These are phyloP conservation scores for Rosalia funebris DNA, from an alignment of 2,888 invertebrate genomes.

Conservation along the genomic window DNA sequence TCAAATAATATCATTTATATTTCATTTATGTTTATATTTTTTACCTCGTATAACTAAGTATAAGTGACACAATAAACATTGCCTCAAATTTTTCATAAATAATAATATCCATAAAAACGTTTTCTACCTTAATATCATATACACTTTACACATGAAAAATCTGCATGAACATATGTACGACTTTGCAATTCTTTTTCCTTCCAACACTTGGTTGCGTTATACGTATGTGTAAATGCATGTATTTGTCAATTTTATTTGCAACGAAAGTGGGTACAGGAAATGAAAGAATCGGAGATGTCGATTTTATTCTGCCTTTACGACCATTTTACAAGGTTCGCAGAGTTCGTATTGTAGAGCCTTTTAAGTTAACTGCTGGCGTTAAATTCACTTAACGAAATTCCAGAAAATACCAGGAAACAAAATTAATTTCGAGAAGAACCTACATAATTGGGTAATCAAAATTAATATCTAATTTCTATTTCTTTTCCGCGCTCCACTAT, in stretches of 20 bases:
- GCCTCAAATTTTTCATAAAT: too few relatives aligned
- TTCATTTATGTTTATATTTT: too few relatives aligned
- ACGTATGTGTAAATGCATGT: slow-evolving; percentile 11
- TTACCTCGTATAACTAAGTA: too few relatives aligned
- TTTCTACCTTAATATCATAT: too few relatives aligned
- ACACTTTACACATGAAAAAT: too few relatives aligned
- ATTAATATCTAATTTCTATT: too few relatives aligned
- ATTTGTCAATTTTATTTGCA: slow-evolving; percentile 22
- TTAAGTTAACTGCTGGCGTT: background rate
- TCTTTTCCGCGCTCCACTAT: too few relatives aligned
- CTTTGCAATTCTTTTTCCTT: background rate
- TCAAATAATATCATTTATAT: too few relatives aligned
- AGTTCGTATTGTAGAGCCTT: slow-evolving; percentile 7
- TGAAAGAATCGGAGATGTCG: slow-evolving; percentile 20
- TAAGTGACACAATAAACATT: too few relatives aligned
- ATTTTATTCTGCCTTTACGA: slow-evolving; percentile 21
- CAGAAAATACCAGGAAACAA: background rate
- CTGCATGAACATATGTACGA: background rate
- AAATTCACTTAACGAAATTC: background rate
- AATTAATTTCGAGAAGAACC: background rate
- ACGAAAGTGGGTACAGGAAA: slow-evolving; percentile 22
- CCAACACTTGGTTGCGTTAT: slow-evolving; percentile 6
- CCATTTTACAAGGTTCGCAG: background rate
- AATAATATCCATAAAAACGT: too few relatives aligned
- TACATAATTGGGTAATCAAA: too few relatives aligned